Conservation (phyloP, 2,797 vertebrate genomes). For the Gymnocypris eckloni region DNA sequence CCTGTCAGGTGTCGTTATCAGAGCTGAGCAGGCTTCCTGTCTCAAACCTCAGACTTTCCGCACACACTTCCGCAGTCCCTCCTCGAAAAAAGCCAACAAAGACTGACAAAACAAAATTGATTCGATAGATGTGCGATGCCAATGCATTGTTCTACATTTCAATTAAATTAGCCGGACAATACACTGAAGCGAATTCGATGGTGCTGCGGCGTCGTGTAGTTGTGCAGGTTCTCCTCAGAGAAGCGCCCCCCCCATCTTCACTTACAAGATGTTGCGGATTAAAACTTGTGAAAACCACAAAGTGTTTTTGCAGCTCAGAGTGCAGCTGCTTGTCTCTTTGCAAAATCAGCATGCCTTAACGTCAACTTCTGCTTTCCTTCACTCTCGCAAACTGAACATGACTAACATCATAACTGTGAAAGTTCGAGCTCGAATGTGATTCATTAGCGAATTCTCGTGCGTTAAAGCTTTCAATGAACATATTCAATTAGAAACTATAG, state of each 20-base stretch:
- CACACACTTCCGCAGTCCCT: conserved; percentile 76
- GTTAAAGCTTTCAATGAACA: too few relatives aligned
- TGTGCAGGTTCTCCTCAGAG: conserved; percentile 26
- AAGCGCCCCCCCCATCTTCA: conserved; percentile 29
- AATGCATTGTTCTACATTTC: conserved; percentile 56
- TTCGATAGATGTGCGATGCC: conserved; percentile 60
- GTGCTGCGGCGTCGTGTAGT: neutral
- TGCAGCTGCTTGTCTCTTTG: conserved; percentile 77
- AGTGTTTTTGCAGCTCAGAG: conserved; percentile 67
- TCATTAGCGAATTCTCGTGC: neutral
- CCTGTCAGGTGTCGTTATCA: conserved; percentile 87
- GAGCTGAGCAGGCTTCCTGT: conserved; percentile 83
- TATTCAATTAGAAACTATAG: neutral
- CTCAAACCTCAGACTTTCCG: conserved; percentile 85
- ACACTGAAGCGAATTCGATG: neutral
- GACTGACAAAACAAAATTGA: conserved; percentile 60
- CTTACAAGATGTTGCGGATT: conserved; percentile 56
- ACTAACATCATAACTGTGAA: conserved; percentile 34
- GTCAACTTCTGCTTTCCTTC: conserved; percentile 81
- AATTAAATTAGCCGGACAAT: conserved; percentile 18
- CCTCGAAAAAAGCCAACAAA: conserved; percentile 70
- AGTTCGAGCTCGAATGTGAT: neutral
- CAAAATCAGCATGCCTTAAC: conserved; percentile 78
- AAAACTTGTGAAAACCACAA: conserved; percentile 75
- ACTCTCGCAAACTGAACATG: conserved; percentile 46